phyloP scores from a whole-genome alignment of 2,113 vertebrate species.

The Tupaia chinensis region DNA sequence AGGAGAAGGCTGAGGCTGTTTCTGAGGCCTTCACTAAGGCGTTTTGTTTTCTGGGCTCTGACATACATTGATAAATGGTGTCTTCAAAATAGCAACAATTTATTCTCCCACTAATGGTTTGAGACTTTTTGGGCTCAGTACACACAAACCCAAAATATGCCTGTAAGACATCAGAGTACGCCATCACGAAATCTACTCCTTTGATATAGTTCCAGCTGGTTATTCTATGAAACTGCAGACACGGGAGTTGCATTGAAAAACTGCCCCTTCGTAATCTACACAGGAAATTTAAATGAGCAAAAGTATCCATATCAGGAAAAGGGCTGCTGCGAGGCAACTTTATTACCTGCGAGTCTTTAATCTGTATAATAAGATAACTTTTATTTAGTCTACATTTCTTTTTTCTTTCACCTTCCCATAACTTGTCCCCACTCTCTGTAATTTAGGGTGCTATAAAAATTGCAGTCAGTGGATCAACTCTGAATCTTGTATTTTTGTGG shows the following conservation, averaged over 20 bases:
- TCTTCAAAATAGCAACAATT: neutral
- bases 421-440: neutral
- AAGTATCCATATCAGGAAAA: neutral
- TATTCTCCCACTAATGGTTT: neutral
- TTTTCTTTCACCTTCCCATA: neutral
- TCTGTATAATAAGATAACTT: neutral
- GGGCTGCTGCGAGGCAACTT: neutral
- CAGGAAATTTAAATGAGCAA: neutral
- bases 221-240: neutral
- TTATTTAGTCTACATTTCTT: neutral
- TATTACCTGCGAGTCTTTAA: neutral
- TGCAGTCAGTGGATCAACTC: neutral
- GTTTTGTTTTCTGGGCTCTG: too few species aligned
- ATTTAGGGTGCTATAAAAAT: neutral
- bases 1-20: too few species aligned
- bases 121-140: neutral
- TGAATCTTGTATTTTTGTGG: neutral
- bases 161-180: neutral
- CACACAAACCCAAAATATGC: neutral
- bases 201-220: neutral
- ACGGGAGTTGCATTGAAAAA: neutral
- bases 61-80: neutral
- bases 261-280: neutral
- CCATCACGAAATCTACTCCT: neutral
- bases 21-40: too few species aligned